Evolutionary conservation across 2,113 vertebrate species (phyloP).

Genomic region (Cyprinodon variegatus): DNA sequence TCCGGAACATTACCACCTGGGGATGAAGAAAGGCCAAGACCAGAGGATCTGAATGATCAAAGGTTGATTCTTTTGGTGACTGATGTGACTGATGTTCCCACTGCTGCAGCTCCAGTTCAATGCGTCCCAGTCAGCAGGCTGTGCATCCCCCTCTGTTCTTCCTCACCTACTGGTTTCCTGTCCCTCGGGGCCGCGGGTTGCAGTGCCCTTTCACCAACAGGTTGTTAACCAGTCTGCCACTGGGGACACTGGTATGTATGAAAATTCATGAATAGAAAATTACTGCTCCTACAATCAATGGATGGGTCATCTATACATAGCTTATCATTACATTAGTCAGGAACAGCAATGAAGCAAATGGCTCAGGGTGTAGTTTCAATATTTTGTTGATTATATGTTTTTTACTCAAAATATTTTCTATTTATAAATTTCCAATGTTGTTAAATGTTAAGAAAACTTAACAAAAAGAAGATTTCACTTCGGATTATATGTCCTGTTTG

Average conservation of each 20-base stretch:
- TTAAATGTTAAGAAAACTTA: background rate
- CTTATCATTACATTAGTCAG: slow-evolving; percentile 15
- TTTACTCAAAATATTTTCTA: background rate
- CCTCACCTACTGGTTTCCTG: slow-evolving; percentile 22
- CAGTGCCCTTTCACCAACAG: slow-evolving; percentile 45
- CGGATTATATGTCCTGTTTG: background rate
- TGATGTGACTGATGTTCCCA: slow-evolving; percentile 40
- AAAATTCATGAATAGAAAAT: slow-evolving; percentile 33
- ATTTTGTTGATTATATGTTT: background rate
- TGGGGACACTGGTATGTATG: slow-evolving; percentile 37
- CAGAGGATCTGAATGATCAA: slow-evolving; percentile 15
- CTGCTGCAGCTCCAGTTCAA: slow-evolving; percentile 34
- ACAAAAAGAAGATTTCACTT: background rate
- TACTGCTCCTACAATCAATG: slow-evolving; percentile 9
- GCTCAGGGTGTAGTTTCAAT: background rate
- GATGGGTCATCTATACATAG: background rate
- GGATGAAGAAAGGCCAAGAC: slow-evolving; percentile 2
- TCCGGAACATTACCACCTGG: background rate
- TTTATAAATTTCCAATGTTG: background rate
- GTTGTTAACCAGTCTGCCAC: slow-evolving; percentile 41
- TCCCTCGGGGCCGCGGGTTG: background rate
- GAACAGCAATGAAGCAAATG: background rate
- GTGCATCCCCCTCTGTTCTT: slow-evolving; percentile 54
- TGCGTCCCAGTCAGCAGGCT: slow-evolving; percentile 35
- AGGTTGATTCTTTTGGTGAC: slow-evolving; percentile 25